Evolutionary conservation across 92 coral and sea anemone species (phyloP).

Genomic region (Anthopleura xanthogrammica): DNA sequence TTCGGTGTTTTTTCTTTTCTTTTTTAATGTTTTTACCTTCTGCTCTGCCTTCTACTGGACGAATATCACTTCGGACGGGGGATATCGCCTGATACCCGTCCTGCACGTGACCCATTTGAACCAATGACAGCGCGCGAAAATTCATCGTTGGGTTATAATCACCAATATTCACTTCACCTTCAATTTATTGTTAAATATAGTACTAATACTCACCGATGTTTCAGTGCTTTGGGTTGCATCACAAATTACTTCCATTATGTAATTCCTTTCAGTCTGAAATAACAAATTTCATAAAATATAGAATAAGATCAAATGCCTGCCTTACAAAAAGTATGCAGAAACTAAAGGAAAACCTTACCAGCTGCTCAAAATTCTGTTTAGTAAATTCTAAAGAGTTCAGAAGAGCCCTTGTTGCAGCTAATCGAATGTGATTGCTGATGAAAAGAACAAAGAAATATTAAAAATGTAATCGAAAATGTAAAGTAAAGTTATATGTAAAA

Average conservation of each 20-base stretch:
- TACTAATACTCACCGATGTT: constrained; percentile 37
- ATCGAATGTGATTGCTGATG: constrained; percentile 65
- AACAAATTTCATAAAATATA: background rate
- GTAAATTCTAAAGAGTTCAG: constrained; percentile 94
- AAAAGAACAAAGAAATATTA: background rate
- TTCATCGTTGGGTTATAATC: background rate
- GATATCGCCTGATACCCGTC: no score
- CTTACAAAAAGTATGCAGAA: background rate
- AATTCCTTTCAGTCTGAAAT: constrained; percentile 67
- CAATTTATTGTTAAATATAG: background rate
- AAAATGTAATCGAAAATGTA: background rate
- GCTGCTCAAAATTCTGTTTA: constrained; percentile 91
- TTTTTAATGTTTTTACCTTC: no score
- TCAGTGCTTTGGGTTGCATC: constrained; percentile 86
- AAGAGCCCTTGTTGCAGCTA: constrained; percentile 94
- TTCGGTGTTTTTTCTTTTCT: no score
- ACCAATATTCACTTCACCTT: background rate
- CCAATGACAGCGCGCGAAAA: no score
- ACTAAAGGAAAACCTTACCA: constrained; percentile 48
- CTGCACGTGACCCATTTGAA: no score
- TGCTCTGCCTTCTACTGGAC: no score
- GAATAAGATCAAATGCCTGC: background rate
- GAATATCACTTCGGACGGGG: no score
- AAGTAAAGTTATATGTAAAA: no score
- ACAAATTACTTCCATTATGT: constrained; percentile 93